Percentiles rank a stretch among this genome's conserved stretches.
Evolutionary conservation across 2,888 invertebrate species (phyloP).

Genomic region (Chironomus riparius): DNA sequence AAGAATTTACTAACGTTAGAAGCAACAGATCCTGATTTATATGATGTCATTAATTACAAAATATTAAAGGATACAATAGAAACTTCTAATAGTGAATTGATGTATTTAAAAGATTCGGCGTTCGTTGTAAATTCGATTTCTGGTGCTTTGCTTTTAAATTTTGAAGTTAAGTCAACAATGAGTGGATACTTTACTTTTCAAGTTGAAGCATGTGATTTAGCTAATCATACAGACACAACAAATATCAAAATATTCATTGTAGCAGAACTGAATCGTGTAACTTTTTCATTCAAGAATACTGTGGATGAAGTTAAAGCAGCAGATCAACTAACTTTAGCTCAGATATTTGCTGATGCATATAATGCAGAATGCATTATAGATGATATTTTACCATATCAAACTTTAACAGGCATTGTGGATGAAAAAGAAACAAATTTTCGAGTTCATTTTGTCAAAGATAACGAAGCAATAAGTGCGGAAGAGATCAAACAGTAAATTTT

Average conservation of each 20-base stretch:
- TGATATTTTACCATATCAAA: constrained; percentile 43
- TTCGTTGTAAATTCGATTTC: constrained; percentile 42
- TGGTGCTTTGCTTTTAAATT: constrained; percentile 46
- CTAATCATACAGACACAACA: constrained; percentile 41
- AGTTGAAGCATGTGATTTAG: constrained; percentile 48
- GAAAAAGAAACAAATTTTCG: constrained; percentile 45
- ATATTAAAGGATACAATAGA: constrained; percentile 41
- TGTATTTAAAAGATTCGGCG: constrained; percentile 38
- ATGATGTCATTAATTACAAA: constrained; percentile 41
- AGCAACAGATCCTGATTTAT: constrained; percentile 50
- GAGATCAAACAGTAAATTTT: constrained; percentile 28
- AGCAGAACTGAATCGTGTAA: constrained; percentile 48
- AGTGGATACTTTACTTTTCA: constrained; percentile 53
- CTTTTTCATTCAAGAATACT: constrained; percentile 48
- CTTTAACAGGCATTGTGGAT: constrained; percentile 39
- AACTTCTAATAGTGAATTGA: constrained; percentile 42
- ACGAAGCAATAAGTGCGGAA: constrained; percentile 44
- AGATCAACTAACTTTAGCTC: constrained; percentile 29
- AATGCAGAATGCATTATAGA: constrained; percentile 52
- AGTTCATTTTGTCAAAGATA: constrained; percentile 50
- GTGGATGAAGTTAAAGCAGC: constrained; percentile 29
- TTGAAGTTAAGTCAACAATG: constrained; percentile 48
- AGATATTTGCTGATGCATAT: constrained; percentile 46
- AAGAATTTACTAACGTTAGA: constrained; percentile 44
- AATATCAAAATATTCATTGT: constrained; percentile 51